A percentile compares a stretch with the other conserved stretches of the same genome.
These are phyloP conservation scores for Drosophila recens DNA, from an alignment of 2,888 invertebrate genomes.

Conservation along the genomic window DNA sequence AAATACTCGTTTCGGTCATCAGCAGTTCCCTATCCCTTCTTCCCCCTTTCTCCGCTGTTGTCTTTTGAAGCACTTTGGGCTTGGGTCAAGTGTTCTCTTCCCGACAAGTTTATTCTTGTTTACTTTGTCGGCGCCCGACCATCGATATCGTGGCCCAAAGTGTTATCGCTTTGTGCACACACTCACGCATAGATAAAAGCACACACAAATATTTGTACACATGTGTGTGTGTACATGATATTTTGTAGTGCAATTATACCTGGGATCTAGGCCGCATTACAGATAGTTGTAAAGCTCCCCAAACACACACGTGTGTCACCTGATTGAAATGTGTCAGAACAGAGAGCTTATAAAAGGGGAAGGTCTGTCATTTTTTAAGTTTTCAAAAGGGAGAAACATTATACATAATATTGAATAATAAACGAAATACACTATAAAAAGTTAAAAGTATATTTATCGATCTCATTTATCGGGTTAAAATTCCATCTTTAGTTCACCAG, in stretches of 20 bases:
- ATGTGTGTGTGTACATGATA: conserved; percentile 1
- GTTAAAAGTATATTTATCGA: neutral
- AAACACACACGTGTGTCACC: conserved; percentile 17
- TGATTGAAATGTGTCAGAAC: conserved; percentile 9
- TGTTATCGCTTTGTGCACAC: conserved; percentile 46
- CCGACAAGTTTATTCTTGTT: conserved; percentile 48
- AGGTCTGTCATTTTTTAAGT: neutral
- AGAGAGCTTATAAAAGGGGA: neutral
- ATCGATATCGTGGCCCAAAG: conserved; percentile 47
- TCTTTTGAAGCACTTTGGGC: neutral
- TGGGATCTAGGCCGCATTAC: conserved; percentile 23
- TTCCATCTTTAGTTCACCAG: neutral
- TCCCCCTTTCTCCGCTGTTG: neutral
- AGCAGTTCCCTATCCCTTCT: conserved; percentile 1
- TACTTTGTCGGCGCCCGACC: conserved; percentile 54
- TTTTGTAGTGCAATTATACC: conserved; percentile 14
- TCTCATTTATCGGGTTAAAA: neutral
- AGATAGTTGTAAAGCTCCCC: conserved; percentile 10
- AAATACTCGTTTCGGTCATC: conserved; percentile 51
- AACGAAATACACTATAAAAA: neutral
- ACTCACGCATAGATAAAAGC: conserved; percentile 40
- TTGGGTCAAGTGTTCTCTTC: conserved; percentile 52
- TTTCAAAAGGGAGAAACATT: neutral
- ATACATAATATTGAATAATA: neutral
- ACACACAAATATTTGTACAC: conserved; percentile 12